These are phyloP conservation scores for Drosophila punjabiensis DNA, from an alignment of 1,140 invertebrate species.

Conservation along the genomic window DNA sequence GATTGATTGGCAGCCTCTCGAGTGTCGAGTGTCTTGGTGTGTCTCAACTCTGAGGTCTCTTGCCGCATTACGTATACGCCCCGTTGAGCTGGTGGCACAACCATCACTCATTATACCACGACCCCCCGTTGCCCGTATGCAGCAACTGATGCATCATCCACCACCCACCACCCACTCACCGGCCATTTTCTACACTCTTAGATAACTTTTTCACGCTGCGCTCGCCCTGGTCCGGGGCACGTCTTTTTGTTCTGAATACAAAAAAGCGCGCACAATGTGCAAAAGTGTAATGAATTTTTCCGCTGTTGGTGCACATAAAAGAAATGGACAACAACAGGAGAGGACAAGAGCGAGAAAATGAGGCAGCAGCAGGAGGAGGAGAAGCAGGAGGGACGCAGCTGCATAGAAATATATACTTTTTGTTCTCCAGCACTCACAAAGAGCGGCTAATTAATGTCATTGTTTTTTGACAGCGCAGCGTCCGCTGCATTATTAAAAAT, in stretches of 20 bases:
- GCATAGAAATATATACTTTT: conserved; percentile 66
- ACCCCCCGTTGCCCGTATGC: conserved; percentile 26
- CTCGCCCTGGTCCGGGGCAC: conserved; percentile 4
- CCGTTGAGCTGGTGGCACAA: conserved; percentile 12
- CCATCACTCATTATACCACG: conserved; percentile 46
- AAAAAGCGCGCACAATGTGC: conserved; percentile 68
- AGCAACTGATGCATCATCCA: not conserved
- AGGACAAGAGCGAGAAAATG: conserved; percentile 32
- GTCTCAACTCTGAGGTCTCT: conserved; percentile 3
- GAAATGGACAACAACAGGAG: conserved; percentile 65
- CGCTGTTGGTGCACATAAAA: conserved; percentile 75
- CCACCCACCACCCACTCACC: conserved; percentile 8
- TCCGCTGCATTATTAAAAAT: conserved; percentile 76
- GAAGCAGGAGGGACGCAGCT: conserved; percentile 45
- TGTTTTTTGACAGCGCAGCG: conserved; percentile 71
- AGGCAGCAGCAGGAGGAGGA: not conserved
- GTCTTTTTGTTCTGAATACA: conserved; percentile 69
- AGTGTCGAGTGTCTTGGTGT: conserved; percentile 1
- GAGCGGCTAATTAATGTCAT: conserved; percentile 80
- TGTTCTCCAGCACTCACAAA: conserved; percentile 67
- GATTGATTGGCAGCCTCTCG: conserved; percentile 38
- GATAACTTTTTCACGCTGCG: conserved; percentile 62
- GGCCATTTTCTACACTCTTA: conserved; percentile 51
- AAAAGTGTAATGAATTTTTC: conserved; percentile 82
- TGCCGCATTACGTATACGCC: conserved; percentile 38